These are phyloP conservation scores for Thymallus thymallus DNA, from an alignment of 2,113 vertebrate species.

Conservation along the genomic window DNA sequence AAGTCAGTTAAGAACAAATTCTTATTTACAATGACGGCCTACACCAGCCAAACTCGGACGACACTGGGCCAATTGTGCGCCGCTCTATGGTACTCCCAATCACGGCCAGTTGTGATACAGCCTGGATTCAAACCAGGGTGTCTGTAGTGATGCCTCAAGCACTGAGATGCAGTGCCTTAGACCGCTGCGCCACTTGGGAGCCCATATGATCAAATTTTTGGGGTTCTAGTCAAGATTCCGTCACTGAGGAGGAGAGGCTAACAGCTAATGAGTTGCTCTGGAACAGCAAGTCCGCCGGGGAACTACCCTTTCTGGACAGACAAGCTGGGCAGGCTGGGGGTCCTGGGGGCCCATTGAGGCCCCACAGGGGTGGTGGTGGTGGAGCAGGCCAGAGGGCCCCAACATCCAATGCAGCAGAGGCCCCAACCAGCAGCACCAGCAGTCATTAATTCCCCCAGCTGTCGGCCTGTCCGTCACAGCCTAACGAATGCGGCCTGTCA, in stretches of 20 bases:
- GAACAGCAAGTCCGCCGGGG: constrained; percentile 28
- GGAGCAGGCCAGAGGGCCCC: constrained; percentile 4
- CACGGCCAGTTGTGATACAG: too few species aligned
- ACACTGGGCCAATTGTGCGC: too few species aligned
- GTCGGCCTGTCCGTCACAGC: constrained; percentile 50
- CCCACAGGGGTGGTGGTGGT: constrained; percentile 11
- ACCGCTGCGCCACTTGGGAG: too few species aligned
- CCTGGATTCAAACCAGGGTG: too few species aligned
- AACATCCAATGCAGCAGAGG: constrained; percentile 4
- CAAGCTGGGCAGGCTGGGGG: constrained; percentile 6
- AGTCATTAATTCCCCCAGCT: not conserved
- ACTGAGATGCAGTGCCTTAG: too few species aligned
- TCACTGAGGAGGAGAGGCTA: constrained; percentile 1
- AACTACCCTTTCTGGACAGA: too few species aligned
- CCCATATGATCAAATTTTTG: too few species aligned
- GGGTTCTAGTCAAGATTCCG: not conserved
- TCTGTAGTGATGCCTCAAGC: too few species aligned
- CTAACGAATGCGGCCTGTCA: constrained; percentile 73
- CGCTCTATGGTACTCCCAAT: too few species aligned
- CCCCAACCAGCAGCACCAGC: constrained; percentile 15
- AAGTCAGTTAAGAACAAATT: too few species aligned
- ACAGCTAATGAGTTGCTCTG: constrained; percentile 49
- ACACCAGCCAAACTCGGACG: too few species aligned
- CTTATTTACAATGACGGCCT: too few species aligned
- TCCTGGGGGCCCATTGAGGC: constrained; percentile 29